Conservation (phyloP, 2,797 vertebrate genomes). For the Euthynnus affinis region DNA sequence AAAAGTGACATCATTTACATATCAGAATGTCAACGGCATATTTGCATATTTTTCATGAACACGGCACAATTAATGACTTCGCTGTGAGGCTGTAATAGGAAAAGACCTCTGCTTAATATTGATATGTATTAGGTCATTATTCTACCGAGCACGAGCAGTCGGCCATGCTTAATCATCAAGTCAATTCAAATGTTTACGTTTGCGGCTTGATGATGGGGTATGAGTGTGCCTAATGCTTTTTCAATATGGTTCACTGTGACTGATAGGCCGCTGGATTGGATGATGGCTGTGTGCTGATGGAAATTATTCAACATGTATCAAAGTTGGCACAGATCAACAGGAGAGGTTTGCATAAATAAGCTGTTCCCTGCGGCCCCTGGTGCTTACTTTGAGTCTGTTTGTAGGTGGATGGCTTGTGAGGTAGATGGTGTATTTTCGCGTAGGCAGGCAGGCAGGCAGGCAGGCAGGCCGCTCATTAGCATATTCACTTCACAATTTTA, state of each 20-base stretch:
- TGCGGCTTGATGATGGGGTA: conserved; percentile 33
- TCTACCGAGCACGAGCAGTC: conserved; percentile 29
- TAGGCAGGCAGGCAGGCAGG: conserved; percentile 44
- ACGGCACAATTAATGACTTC: conserved; percentile 58
- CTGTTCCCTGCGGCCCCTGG: conserved; percentile 24
- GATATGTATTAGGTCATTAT: conserved; percentile 66
- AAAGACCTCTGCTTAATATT: conserved; percentile 54
- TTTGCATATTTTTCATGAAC: conserved; percentile 72
- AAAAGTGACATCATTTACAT: conserved; percentile 57
- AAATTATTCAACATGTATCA: conserved; percentile 58
- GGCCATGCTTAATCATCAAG: conserved; percentile 48
- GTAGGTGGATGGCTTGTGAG: conserved; percentile 53
- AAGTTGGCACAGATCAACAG: conserved; percentile 60
- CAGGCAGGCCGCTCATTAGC: conserved; percentile 44
- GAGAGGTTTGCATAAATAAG: conserved; percentile 64
- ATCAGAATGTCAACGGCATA: conserved; percentile 63
- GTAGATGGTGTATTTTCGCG: conserved; percentile 2
- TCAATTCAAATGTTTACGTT: conserved; percentile 54
- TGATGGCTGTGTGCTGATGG: conserved; percentile 45
- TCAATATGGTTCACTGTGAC: conserved; percentile 42
- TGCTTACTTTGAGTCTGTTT: conserved; percentile 35
- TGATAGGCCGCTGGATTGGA: conserved; percentile 39
- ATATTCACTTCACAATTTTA: conserved; percentile 56
- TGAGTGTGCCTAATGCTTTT: conserved; percentile 26
- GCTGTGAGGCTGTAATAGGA: conserved; percentile 49